phyloP scores from a whole-genome alignment of 2,888 invertebrate genomes.

The Cephalotes varians region DNA sequence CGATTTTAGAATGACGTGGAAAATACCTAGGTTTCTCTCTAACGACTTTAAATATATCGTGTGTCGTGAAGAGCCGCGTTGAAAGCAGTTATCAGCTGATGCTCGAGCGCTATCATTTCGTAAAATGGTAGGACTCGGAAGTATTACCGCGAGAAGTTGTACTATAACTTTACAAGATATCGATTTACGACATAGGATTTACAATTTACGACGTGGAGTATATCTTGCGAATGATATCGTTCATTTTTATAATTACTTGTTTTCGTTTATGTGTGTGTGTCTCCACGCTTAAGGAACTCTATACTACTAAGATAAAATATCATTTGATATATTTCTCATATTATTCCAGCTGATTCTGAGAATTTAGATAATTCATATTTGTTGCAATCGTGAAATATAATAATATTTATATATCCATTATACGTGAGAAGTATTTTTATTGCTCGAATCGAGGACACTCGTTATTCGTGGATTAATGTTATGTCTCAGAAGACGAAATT shows the following conservation, averaged over 20 bases:
- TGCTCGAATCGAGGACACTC: neutral
- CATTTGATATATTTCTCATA: neutral
- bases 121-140: conserved; percentile 51
- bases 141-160: conserved; percentile 31
- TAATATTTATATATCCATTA: neutral
- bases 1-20: neutral
- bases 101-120: conserved; percentile 35
- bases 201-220: conserved; percentile 24
- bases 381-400: neutral
- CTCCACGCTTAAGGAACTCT: neutral
- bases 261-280: neutral
- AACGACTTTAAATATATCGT: neutral
- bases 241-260: neutral
- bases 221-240: conserved; percentile 5
- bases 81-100: conserved; percentile 14
- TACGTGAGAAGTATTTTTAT: neutral
- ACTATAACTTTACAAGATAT: conserved; percentile 3
- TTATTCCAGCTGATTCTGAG: neutral
- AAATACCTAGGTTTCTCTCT: neutral
- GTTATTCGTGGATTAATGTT: neutral
- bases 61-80: neutral
- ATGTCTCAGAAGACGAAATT: neutral
- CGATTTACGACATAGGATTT: conserved; percentile 44
- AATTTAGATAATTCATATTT: neutral
- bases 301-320: neutral